Percentiles rank a stretch among this genome's conserved stretches.
Conservation (phyloP, 35 echinoderm and acorn worm species). For the Patiria miniata region DNA sequence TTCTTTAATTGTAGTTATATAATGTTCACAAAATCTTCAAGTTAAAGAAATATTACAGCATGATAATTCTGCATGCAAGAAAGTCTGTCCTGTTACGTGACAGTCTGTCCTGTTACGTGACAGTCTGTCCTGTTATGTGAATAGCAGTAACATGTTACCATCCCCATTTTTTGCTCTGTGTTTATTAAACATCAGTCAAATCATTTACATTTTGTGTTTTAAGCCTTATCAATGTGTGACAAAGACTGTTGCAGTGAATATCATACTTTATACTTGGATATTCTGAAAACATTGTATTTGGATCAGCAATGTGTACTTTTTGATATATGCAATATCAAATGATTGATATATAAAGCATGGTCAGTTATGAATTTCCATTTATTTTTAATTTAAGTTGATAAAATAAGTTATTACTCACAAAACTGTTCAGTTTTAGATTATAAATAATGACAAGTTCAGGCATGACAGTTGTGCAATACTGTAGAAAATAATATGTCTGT, state of each 20-base stretch:
- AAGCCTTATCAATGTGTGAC: neutral
- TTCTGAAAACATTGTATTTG: conserved; percentile 2
- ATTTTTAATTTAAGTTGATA: no score
- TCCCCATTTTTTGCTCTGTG: neutral
- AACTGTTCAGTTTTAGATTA: no score
- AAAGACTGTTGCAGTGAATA: neutral
- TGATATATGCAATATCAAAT: neutral
- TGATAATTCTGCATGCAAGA: conserved; percentile 1
- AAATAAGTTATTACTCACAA: no score
- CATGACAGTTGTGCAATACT: no score
- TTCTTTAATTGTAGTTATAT: neutral
- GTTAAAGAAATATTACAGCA: conserved; percentile 2
- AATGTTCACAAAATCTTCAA: conserved; percentile 1
- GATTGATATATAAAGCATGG: neutral
- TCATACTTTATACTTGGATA: neutral
- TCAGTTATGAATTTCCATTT: conserved; percentile 2
- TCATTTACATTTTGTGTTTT: neutral
- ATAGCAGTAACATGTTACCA: neutral
- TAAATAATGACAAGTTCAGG: no score
- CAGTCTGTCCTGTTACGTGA: neutral
- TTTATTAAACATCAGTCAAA: neutral
- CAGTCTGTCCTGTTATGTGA: no score
- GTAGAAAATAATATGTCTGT: no score
- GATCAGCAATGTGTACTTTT: neutral
- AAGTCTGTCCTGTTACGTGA: neutral